These are phyloP conservation scores for Acleris sparsana DNA, from an alignment of 2,888 invertebrate species.

Conservation along the genomic window DNA sequence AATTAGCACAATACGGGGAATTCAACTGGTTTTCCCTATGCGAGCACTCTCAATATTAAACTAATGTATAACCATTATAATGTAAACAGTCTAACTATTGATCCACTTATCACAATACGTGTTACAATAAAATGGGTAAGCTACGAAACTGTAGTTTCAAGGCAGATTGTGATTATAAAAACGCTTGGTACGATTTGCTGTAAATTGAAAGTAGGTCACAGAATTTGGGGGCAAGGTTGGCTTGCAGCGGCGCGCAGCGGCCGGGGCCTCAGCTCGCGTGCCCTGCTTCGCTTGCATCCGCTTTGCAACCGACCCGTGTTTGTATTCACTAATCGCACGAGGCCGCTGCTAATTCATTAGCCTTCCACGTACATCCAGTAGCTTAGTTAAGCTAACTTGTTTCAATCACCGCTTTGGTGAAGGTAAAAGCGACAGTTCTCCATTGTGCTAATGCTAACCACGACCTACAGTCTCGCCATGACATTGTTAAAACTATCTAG, in stretches of 20 bases:
- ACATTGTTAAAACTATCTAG: conserved; percentile 2
- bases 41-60: too few relatives aligned
- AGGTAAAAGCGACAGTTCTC: too few relatives aligned
- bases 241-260: conserved; percentile 54
- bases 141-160: conserved; percentile 51
- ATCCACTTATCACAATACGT: not conserved
- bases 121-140: conserved; percentile 2
- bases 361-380: conserved; percentile 40
- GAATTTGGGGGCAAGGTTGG: conserved; percentile 80
- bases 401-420: too few relatives aligned
- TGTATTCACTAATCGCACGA: conserved; percentile 73
- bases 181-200: conserved; percentile 73
- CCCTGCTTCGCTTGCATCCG: conserved; percentile 72
- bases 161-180: conserved; percentile 61
- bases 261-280: conserved; percentile 54
- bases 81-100: not conserved
- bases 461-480: too few relatives aligned
- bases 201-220: conserved; percentile 75
- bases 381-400: not conserved
- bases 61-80: too few relatives aligned
- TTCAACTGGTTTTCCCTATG: too few relatives aligned
- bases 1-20: too few relatives aligned
- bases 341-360: conserved; percentile 71
- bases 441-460: too few relatives aligned
- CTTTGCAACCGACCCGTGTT: conserved; percentile 62